Conservation (phyloP, 92 coral and sea anemone species). For the Bergia sp. region DNA sequence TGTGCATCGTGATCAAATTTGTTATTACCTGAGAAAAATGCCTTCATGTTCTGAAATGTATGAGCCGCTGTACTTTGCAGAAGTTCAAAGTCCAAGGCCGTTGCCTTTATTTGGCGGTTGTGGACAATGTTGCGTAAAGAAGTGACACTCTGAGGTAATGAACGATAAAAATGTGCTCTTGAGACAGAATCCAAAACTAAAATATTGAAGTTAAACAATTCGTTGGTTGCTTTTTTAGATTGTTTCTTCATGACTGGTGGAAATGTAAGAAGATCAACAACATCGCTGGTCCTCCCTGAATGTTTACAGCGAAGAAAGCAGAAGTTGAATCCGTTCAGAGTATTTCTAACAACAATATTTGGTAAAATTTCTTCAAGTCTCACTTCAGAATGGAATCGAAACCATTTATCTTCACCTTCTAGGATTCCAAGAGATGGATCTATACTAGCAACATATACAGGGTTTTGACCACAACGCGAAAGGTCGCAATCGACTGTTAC, state of each 20-base stretch:
- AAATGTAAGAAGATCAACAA: slow-evolving; percentile 47
- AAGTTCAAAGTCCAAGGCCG: slow-evolving; percentile 70
- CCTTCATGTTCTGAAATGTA: slow-evolving; percentile 56
- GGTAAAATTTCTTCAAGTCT: slow-evolving; percentile 52
- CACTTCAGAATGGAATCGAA: slow-evolving; percentile 28
- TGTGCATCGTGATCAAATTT: slow-evolving; percentile 20
- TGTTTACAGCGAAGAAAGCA: slow-evolving; percentile 59
- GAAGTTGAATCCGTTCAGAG: slow-evolving; percentile 62
- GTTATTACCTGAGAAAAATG: slow-evolving; percentile 56
- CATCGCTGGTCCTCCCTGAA: background rate
- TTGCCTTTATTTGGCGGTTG: slow-evolving; percentile 36
- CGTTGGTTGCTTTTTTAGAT: background rate
- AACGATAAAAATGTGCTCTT: slow-evolving; percentile 79
- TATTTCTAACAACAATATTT: slow-evolving; percentile 33
- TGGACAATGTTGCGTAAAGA: slow-evolving; percentile 56
- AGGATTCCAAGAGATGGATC: slow-evolving; percentile 59
- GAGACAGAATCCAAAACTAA: slow-evolving; percentile 80
- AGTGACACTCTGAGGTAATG: slow-evolving; percentile 62
- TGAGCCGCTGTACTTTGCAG: slow-evolving; percentile 68
- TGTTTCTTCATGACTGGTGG: slow-evolving; percentile 37
- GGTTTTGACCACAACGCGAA: slow-evolving; percentile 53
- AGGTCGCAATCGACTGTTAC: slow-evolving; percentile 54
- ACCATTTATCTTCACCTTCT: slow-evolving; percentile 51
- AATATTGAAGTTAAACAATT: slow-evolving; percentile 60
- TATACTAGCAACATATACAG: slow-evolving; percentile 60